Evolutionary conservation across 2,888 invertebrate genomes (phyloP).

Genomic region (Carterocephalus palaemon): DNA sequence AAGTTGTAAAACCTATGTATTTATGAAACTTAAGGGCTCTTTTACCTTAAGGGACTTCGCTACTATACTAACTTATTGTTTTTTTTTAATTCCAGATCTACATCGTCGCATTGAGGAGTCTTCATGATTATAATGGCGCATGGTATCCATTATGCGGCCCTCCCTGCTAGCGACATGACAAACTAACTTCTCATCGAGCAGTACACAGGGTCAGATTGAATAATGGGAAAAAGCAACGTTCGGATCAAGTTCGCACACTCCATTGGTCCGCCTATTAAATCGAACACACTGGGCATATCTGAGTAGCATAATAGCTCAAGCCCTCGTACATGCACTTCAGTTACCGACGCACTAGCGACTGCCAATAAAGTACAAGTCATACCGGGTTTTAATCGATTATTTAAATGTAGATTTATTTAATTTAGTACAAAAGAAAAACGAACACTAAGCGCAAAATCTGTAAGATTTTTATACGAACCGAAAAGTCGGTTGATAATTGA

Average conservation of each 20-base stretch:
- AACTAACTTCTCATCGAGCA: conserved; percentile 32
- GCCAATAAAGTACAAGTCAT: conserved; percentile 79
- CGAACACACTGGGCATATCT: conserved; percentile 53
- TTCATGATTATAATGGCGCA: conserved; percentile 48
- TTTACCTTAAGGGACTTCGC: neutral
- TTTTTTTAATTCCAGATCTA: conserved; percentile 56
- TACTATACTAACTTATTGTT: conserved; percentile 26
- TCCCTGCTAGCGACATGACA: conserved; percentile 9
- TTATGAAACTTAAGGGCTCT: neutral
- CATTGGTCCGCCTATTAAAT: conserved; percentile 70
- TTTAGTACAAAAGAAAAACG: conserved; percentile 68
- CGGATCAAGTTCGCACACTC: conserved; percentile 75
- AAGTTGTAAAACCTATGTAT: conserved; percentile 13
- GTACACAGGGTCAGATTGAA: conserved; percentile 62
- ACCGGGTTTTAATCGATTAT: conserved; percentile 68
- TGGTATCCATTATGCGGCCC: conserved; percentile 22
- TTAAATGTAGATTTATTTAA: conserved; percentile 70
- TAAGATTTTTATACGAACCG: conserved; percentile 53
- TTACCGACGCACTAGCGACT: conserved; percentile 76
- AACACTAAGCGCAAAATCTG: conserved; percentile 38
- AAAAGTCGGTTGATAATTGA: conserved; percentile 64
- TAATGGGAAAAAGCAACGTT: conserved; percentile 77
- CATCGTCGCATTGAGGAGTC: conserved; percentile 28
- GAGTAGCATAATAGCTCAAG: conserved; percentile 60
- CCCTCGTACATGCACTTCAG: conserved; percentile 57